These are phyloP conservation scores for Oreochromis aureus DNA, from an alignment of 2,113 vertebrate species.

Conservation along the genomic window DNA sequence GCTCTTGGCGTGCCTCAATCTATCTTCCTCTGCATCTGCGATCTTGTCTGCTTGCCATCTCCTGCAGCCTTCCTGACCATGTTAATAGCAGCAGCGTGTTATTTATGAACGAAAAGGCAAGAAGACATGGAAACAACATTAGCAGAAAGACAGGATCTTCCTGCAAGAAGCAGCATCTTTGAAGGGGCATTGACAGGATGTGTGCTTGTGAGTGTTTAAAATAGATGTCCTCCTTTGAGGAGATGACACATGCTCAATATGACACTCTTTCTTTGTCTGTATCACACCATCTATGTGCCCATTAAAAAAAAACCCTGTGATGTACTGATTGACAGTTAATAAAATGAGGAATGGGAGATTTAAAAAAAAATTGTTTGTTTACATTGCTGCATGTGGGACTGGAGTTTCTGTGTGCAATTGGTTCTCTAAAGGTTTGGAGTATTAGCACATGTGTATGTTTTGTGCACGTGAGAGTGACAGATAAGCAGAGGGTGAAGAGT, in stretches of 20 bases:
- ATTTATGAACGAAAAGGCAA: slow-evolving; percentile 46
- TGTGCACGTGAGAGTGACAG: background rate
- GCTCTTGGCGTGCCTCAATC: slow-evolving; percentile 26
- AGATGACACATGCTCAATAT: slow-evolving; percentile 28
- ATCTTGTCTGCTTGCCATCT: background rate
- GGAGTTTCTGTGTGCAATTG: background rate
- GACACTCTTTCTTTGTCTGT: background rate
- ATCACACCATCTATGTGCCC: background rate
- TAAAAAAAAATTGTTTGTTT: background rate
- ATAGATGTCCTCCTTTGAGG: slow-evolving; percentile 50
- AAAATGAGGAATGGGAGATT: background rate
- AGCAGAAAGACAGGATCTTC: background rate
- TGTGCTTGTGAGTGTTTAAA: slow-evolving; percentile 25
- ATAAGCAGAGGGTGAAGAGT: background rate
- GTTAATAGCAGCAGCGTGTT: slow-evolving; percentile 31
- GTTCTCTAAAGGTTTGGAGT: background rate
- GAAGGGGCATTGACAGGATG: background rate
- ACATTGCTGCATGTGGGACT: background rate
- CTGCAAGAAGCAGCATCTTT: background rate
- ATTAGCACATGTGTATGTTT: background rate
- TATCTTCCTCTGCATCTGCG: background rate
- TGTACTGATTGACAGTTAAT: background rate
- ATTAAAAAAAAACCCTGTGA: background rate
- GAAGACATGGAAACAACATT: slow-evolving; percentile 57
- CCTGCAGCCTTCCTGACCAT: background rate